Evolutionary conservation across 2,888 invertebrate species (phyloP).

Genomic region (Odontomyia ornata): DNA sequence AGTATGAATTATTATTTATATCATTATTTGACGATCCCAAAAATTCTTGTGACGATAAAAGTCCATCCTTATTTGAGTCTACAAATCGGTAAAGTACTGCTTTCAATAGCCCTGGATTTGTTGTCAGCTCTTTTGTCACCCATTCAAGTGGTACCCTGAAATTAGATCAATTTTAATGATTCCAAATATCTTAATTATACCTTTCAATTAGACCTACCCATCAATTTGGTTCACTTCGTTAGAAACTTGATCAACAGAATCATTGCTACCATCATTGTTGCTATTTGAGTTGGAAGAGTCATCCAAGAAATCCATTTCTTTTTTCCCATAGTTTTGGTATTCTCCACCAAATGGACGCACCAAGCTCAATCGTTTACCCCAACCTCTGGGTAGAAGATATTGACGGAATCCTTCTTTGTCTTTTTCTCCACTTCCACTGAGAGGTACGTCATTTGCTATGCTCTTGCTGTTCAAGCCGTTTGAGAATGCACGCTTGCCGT

Average conservation of each 20-base stretch:
- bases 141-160: constrained; percentile 54
- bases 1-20: constrained; percentile 44
- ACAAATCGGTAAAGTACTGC: constrained; percentile 54
- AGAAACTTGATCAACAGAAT: constrained; percentile 9
- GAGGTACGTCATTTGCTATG: not conserved
- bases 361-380: constrained; percentile 39
- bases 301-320: constrained; percentile 21
- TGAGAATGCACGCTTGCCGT: constrained; percentile 53
- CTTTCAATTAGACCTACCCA: not conserved
- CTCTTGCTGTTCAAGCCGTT: not conserved
- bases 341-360: not conserved
- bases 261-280: not conserved
- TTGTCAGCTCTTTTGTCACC: constrained; percentile 53
- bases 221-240: not conserved
- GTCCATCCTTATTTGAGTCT: constrained; percentile 54
- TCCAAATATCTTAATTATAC: no score
- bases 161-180: not conserved
- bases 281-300: not conserved
- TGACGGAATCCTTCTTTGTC: not conserved
- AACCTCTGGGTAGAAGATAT: constrained; percentile 40
- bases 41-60: constrained; percentile 52
- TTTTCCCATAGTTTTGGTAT: not conserved
- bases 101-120: constrained; percentile 52
- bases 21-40: constrained; percentile 48
- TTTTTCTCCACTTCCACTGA: not conserved